Conservation (phyloP, 2,888 invertebrate species). For the Trichogramma dendrolimi region DNA sequence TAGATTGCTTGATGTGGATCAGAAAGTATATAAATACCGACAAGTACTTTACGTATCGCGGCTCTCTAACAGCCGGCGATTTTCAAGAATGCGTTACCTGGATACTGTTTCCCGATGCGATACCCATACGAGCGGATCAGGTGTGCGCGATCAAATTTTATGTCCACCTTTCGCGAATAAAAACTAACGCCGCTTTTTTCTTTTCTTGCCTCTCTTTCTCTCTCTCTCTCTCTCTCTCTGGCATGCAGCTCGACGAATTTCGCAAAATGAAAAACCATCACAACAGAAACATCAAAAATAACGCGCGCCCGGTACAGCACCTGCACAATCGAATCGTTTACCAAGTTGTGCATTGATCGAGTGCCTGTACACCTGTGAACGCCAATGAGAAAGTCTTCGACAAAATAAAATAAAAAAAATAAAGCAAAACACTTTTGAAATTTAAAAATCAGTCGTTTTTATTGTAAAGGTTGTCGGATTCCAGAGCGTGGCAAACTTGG, state of each 20-base stretch:
- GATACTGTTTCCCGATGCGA: constrained; percentile 40
- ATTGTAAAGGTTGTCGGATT: constrained; percentile 35
- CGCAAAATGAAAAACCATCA: constrained; percentile 34
- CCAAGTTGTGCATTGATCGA: constrained; percentile 18
- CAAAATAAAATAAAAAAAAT: constrained; percentile 11
- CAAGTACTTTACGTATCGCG: constrained; percentile 40
- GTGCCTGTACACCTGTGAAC: too few species aligned
- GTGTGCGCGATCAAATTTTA: constrained; percentile 24
- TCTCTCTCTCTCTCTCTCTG: background rate
- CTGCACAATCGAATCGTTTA: constrained; percentile 35
- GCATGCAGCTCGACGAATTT: constrained; percentile 36
- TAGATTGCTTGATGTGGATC: constrained; percentile 43
- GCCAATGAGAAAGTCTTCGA: background rate
- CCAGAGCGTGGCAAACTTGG: constrained; percentile 32
- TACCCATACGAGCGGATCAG: constrained; percentile 36
- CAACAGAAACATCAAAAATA: constrained; percentile 31
- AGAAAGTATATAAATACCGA: constrained; percentile 33
- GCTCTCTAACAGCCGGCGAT: constrained; percentile 33
- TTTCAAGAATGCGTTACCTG: constrained; percentile 37
- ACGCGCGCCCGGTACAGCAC: constrained; percentile 31
- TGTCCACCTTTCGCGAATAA: background rate
- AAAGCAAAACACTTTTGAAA: background rate
- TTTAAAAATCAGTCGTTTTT: constrained; percentile 12
- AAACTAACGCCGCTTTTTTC: background rate
- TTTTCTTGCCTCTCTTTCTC: too few species aligned